Base-by-base conservation (phyloP, 2,113 vertebrate genomes). In the Ammodytes dubius region DNA sequence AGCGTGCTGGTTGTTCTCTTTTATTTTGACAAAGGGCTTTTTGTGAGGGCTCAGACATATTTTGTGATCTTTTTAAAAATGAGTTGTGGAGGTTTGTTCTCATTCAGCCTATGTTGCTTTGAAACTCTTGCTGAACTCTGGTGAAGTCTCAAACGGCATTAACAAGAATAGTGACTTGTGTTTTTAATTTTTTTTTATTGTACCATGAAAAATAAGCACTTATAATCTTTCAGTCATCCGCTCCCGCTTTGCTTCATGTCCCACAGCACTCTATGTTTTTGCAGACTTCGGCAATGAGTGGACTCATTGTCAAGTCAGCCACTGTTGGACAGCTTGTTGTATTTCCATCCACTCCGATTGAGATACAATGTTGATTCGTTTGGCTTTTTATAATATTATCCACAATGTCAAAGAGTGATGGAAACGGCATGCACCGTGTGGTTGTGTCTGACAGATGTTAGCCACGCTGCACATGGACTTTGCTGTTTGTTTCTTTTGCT, bases 291-390 rank as follows among this genome's bases (percentile, higher is more conserved):
- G 3, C 79, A 88, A 91, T 85, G 84, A 90, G 81, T 61, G 52
- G 60, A 75, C 74, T 87, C 88, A 88, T 90, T 84, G 84, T 81
- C 71, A 12, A 89, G 74, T 84, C 39, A 19, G 68, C 61, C 37
- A 40, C 86, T 74, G 74, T 74, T 39, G 80, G 50, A 73, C 63
- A 77, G 75, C 70, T 56, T 85, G 82, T 90, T 91, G 87, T 90
- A 88, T 93, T 93, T 91, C 86, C 74, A 85, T 88, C 80, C 58
- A 14, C 61, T 78, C n/a, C n/a, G 78, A 85, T 52, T 50, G 87
- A 88, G 83, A 89, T 85, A 85, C 87, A 87, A 88, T 68, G 57
- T 52, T 86, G 50, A 86, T 63, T 81, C 12, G 10, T 83, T 87
- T 85, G 61, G 68, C 60, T 90, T 86, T 27, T 80, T 66, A 56